Evolutionary conservation across 1,140 invertebrate species (phyloP), one percentile per base, ranked within the genome.

Genomic region (Frieseomelitta varia): DNA sequence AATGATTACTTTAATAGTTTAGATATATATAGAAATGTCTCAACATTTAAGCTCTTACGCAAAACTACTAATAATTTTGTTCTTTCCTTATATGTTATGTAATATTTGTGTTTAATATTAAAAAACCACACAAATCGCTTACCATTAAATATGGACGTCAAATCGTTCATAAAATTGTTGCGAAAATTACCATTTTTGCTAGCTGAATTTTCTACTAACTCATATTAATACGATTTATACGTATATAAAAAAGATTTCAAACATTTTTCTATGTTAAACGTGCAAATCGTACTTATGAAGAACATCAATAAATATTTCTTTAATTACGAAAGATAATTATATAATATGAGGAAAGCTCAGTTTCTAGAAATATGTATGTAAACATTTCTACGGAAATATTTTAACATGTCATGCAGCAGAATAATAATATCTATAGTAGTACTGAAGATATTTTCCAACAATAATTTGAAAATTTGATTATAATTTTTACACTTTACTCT

Each of bases 191-290:
- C 69, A 47, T 2, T 71, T 71, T 88, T 68, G 21, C 39, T n/a
- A 68, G 24, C n/a, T 58, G 73, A 73, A 79, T 34, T 3, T 81
- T 85, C 34, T 39, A 53, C 53, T 61, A 85, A 51, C n/a, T 79
- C 53, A 86, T 88, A 72, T 55, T 58, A 77, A 27, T 79, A 85
- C 79, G 81, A 82, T 85, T 68, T 84, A 71, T 76, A 61, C 63
- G 53, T 83, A 86, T 76, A 61, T 69, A 61, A 84, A 84, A 75
- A 79, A 30, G 30, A 55, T 19, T 34, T 24, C n/a, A 69, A 76
- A 12, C 17, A 65, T 55, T 58, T 27, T 8, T 34, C 34, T 75
- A 86, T 67, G 56, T 88, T 84, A 86, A 88, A 88, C 85, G 73
- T 69, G 39, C 61, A 86, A 86, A 83, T 75, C 17, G 75, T 81